Evolutionary conservation across 2,113 vertebrate species (phyloP), one percentile per base, ranked within the genome.

Genomic region (Raja brachyura): DNA sequence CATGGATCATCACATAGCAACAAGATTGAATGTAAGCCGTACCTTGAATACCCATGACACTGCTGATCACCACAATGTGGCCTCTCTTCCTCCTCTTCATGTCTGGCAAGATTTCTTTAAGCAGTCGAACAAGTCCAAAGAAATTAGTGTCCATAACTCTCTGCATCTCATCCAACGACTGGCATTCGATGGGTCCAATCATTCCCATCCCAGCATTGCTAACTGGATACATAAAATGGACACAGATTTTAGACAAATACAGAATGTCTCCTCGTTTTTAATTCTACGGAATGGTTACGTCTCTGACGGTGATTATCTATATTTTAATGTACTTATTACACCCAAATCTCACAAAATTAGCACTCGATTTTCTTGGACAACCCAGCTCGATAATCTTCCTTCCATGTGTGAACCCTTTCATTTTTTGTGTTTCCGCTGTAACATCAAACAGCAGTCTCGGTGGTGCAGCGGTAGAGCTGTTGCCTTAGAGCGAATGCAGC

Each of bases 11-110:
- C 0, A n/a, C 4, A 16, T n/a, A 14, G 25, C 31, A 59, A n/a
- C 0, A 88, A 28, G 20, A 59, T 59, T 85, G 25, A 63, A 1
- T 88, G 83, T 31, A 31, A n/a, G 28, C 13, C 79, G 3, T 94
- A 97, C 97, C 97, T 95, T 98, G 97, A 94, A 98, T 97, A 66
- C 97, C 97, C 97, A 98, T 97, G 54, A 98, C 97, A 78, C 97
- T 98, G 95, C 97, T 98, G 39, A 98, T 98, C 63, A 97, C 97
- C 88, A 98, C 97, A 61, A 97, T 97, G 31, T 98, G 97, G 0
- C 97, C 97, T 31, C 94, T 97, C 94, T 97, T 97, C 94, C 96
- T 97, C 86, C 83, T 97, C 95, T 98, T 98, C 97, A 98, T 98
- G 93, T 98, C 97, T 11, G 97, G 97, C 6, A 98, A 94, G 93